Conservation (phyloP, 2,797 vertebrate genomes). For the Pampus argenteus region DNA sequence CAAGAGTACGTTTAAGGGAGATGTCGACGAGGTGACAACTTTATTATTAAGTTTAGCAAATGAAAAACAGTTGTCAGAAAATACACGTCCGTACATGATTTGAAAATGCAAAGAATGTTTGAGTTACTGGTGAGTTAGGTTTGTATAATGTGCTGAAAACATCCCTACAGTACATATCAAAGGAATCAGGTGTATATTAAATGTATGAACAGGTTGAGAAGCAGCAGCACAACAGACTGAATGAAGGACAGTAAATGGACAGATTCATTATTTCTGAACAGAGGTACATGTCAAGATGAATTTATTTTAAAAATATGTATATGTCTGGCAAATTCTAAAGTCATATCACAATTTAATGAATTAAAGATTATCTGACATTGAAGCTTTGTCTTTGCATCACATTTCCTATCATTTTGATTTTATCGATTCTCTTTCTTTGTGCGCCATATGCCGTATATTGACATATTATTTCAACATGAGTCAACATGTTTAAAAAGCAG, state of each 20-base stretch:
- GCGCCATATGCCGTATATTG: not conserved
- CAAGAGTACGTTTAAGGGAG: conserved; percentile 3
- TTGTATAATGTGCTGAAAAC: not conserved
- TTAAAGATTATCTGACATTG: not conserved
- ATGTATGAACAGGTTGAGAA: no score
- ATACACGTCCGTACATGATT: conserved; percentile 4
- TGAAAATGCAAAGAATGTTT: not conserved
- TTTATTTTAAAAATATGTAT: not conserved
- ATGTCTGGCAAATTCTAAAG: not conserved
- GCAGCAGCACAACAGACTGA: not conserved
- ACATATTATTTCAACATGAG: not conserved
- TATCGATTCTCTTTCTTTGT: not conserved
- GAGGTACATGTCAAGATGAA: not conserved
- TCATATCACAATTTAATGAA: not conserved
- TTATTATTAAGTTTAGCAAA: not conserved
- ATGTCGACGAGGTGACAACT: not conserved
- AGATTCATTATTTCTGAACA: not conserved
- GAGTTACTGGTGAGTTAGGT: not conserved
- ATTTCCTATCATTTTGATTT: not conserved
- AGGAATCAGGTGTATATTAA: not conserved
- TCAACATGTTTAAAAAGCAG: not conserved
- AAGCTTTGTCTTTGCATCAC: not conserved
- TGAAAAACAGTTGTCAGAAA: not conserved
- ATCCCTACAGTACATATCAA: not conserved
- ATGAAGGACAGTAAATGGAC: not conserved